Conservation (phyloP, 2,888 invertebrate genomes). For the Catonia carolina region DNA sequence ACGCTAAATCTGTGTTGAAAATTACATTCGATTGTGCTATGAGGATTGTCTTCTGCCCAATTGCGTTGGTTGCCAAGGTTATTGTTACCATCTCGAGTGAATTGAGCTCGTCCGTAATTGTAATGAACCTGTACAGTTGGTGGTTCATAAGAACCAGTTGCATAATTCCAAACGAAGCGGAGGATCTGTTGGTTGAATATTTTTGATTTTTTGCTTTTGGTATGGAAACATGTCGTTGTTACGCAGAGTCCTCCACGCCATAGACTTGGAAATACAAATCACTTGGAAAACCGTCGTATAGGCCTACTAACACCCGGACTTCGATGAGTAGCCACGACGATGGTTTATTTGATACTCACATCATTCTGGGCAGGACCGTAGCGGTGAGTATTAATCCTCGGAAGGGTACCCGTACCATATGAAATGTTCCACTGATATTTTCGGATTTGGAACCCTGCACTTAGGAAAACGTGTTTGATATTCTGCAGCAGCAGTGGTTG, state of each 20-base stretch:
- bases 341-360: too few relatives aligned
- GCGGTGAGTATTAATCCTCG: background rate
- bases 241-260: background rate
- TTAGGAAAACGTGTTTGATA: background rate
- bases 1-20: too few relatives aligned
- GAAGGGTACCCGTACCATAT: background rate
- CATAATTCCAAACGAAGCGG: background rate
- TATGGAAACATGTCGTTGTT: background rate
- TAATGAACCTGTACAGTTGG: background rate
- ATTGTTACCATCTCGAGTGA: background rate
- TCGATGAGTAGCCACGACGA: slow-evolving; percentile 8
- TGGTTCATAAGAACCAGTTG: background rate
- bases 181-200: background rate
- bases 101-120: background rate
- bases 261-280: background rate
- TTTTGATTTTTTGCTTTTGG: background rate
- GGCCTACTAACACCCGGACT: slow-evolving; percentile 2
- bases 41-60: too few relatives aligned
- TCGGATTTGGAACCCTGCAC: background rate
- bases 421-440: background rate
- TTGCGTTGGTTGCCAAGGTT: background rate
- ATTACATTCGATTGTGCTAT: too few relatives aligned
- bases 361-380: too few relatives aligned
- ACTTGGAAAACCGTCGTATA: background rate
- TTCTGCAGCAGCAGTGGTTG: background rate